A percentile compares a stretch with the other conserved stretches of the same genome.
Conservation (phyloP, 2,113 vertebrate species). For the Chauna torquata region DNA sequence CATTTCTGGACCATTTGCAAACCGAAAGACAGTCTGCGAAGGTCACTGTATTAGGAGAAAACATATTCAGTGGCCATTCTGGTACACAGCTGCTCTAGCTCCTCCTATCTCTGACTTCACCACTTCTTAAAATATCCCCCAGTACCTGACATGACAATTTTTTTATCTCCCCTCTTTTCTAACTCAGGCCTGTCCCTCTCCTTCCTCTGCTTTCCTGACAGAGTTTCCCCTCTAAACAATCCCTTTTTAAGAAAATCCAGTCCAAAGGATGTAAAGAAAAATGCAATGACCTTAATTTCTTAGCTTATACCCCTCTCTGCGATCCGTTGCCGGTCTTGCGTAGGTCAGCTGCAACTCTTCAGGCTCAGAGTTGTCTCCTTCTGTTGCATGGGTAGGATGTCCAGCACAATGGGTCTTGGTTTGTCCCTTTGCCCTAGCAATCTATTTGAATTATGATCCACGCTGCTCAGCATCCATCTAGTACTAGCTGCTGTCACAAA, state of each 20-base stretch:
- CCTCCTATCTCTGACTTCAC: background rate
- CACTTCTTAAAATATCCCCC: background rate
- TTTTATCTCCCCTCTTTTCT: background rate
- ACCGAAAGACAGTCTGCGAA: background rate
- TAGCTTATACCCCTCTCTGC: background rate
- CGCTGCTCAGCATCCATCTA: background rate
- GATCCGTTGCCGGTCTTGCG: background rate
- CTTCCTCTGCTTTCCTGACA: background rate
- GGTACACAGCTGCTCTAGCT: background rate
- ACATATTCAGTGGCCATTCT: background rate
- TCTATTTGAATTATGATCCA: background rate
- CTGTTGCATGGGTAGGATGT: fast-evolving
- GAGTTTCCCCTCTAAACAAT: background rate
- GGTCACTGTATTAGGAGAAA: background rate
- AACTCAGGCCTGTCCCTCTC: background rate
- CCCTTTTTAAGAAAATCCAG: background rate
- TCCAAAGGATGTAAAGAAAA: background rate
- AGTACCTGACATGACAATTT: background rate
- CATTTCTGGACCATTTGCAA: background rate
- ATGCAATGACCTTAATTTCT: fast-evolving
- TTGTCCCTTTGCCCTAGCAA: background rate
- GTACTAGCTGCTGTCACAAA: background rate
- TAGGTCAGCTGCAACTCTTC: background rate
- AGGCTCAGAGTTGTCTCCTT: background rate
- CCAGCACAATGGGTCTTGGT: background rate